Percentiles rank a stretch among this genome's conserved stretches.
phyloP scores from a whole-genome alignment of 2,888 invertebrate species.

The Drosophila meridionalis region DNA sequence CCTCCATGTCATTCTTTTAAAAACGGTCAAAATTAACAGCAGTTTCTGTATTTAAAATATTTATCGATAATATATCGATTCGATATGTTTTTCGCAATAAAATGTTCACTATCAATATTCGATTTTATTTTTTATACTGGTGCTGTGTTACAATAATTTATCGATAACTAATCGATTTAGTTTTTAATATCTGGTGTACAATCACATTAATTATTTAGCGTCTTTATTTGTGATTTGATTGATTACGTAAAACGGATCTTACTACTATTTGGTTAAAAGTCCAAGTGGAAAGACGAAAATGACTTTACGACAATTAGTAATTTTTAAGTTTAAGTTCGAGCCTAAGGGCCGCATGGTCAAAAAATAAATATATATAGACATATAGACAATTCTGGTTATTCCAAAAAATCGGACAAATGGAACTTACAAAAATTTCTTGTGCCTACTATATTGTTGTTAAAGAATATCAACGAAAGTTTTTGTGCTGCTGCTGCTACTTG shows the following conservation, averaged over 20 bases:
- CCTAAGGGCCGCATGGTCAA: constrained; percentile 2
- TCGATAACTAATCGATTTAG: constrained; percentile 20
- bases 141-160: constrained; percentile 12
- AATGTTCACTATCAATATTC: not conserved
- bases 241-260: not conserved
- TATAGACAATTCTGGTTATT: not conserved
- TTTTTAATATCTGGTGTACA: not conserved
- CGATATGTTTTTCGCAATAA: not conserved
- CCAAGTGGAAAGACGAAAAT: constrained; percentile 12
- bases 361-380: constrained; percentile 3
- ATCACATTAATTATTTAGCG: not conserved
- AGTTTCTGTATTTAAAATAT: not conserved
- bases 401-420: not conserved
- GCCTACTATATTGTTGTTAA: constrained; percentile 3
- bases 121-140: not conserved
- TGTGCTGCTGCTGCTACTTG: not conserved
- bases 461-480: constrained; percentile 24
- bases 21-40: too few relatives aligned
- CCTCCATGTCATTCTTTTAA: not conserved
- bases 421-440: constrained; percentile 41
- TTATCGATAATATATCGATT: constrained; percentile 5
- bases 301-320: constrained; percentile 22
- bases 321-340: constrained; percentile 11
- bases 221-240: constrained; percentile 11
- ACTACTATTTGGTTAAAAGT: constrained; percentile 1